Conservation (phyloP, 2,888 invertebrate genomes). For the Petrolisthes manimaculis region DNA sequence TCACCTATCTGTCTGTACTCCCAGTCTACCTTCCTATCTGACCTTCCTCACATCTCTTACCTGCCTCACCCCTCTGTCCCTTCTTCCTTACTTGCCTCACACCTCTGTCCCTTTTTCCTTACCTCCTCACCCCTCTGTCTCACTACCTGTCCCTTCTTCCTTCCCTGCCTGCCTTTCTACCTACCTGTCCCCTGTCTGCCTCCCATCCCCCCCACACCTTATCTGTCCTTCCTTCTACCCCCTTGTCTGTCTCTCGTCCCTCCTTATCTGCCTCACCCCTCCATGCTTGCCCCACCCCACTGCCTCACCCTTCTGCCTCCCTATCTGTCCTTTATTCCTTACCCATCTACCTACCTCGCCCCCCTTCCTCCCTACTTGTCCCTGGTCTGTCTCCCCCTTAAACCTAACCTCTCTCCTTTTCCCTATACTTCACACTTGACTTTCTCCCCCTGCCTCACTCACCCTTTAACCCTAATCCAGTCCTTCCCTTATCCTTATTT, state of each 20-base stretch:
- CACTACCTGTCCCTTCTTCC: not conserved
- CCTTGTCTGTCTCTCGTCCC: not conserved
- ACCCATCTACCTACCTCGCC: not conserved
- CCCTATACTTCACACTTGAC: not conserved
- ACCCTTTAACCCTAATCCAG: too few relatives aligned
- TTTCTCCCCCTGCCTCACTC: too few relatives aligned
- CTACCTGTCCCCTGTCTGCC: conserved; percentile 6
- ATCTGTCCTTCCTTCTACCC: not conserved
- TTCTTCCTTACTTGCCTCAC: not conserved
- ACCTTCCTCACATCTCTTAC: not conserved
- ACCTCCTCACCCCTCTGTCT: not conserved
- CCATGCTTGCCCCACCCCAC: too few relatives aligned
- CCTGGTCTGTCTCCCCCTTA: too few relatives aligned
- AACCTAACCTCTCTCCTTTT: not conserved
- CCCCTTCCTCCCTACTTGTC: too few relatives aligned
- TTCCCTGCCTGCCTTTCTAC: not conserved
- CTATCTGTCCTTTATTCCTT: not conserved
- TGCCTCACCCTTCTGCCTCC: not conserved
- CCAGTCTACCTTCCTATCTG: not conserved
- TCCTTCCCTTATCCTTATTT: not conserved
- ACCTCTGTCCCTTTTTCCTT: not conserved
- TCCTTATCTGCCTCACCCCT: not conserved
- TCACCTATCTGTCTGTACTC: not conserved
- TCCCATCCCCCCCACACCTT: too few relatives aligned
- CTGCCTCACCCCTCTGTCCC: not conserved